phyloP scores from a whole-genome alignment of 2,113 vertebrate genomes.

The Peromyscus leucopus region DNA sequence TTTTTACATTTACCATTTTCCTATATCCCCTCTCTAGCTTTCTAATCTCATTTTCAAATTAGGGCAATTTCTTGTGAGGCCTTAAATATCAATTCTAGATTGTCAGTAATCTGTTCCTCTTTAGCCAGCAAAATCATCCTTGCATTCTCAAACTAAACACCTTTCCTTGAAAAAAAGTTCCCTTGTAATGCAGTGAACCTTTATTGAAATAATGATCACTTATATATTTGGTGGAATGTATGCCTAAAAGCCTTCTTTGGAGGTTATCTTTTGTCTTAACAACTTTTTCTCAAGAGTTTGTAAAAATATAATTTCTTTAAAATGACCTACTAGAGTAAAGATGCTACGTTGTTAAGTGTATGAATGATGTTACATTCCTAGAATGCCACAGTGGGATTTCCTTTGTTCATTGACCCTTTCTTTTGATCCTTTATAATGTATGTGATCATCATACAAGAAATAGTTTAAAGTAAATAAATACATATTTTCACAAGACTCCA shows the following conservation, averaged over 20 bases:
- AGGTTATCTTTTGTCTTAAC: not conserved
- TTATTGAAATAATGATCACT: conserved; percentile 31
- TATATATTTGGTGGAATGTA: not conserved
- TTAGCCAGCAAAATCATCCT: conserved; percentile 40
- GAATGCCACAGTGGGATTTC: not conserved
- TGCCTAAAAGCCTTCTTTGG: not conserved
- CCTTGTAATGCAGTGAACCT: not conserved
- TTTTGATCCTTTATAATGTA: conserved; percentile 25
- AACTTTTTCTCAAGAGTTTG: not conserved
- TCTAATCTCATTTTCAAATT: conserved; percentile 5
- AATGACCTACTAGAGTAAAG: not conserved
- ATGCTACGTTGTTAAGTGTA: conserved; percentile 15
- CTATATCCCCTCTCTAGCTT: not conserved
- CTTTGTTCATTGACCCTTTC: not conserved
- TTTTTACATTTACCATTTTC: not conserved
- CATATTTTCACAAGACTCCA: not conserved
- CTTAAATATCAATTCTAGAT: not conserved
- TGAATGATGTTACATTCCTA: not conserved
- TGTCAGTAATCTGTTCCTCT: conserved; percentile 11
- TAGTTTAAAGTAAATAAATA: conserved; percentile 50
- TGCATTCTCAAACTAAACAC: not conserved
- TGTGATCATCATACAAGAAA: not conserved
- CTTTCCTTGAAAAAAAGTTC: conserved; percentile 56
- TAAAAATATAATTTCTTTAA: conserved; percentile 25
- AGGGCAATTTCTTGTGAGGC: not conserved